Evolutionary conservation across 2,113 vertebrate genomes (phyloP).

Genomic region (Apteryx owenii): DNA sequence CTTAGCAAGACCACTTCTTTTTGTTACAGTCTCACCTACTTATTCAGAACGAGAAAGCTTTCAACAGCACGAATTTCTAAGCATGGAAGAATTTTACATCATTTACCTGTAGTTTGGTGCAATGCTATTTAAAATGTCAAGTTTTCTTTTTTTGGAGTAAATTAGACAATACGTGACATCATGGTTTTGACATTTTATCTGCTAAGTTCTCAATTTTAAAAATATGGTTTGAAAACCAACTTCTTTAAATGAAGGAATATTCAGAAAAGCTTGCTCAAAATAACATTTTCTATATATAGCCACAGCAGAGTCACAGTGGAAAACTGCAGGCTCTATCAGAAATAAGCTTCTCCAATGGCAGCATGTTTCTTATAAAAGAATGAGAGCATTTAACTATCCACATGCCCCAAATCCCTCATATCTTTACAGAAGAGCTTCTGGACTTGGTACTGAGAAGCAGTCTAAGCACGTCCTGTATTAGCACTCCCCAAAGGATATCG

Average conservation of each 20-base stretch:
- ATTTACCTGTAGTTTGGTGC: neutral
- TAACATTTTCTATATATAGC: neutral
- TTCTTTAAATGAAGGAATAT: neutral
- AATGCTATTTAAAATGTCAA: neutral
- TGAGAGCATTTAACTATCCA: neutral
- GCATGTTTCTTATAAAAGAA: neutral
- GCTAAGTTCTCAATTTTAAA: neutral
- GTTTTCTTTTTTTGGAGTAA: neutral
- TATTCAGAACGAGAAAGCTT: neutral
- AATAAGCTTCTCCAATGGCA: neutral
- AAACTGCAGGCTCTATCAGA: neutral
- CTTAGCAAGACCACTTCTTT: neutral
- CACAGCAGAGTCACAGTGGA: neutral
- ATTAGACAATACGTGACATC: neutral
- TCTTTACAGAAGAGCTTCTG: neutral
- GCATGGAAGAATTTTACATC: neutral
- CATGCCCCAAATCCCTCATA: neutral
- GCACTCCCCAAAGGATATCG: neutral
- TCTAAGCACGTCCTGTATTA: neutral
- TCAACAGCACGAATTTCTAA: neutral
- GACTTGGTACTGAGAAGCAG: neutral
- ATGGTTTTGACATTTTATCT: neutral
- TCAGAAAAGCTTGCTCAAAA: neutral
- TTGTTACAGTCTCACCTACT: neutral
- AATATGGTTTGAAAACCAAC: neutral